These are phyloP conservation scores for Lasioglossum vierecki DNA, from an alignment of 2,888 invertebrate species.

Conservation along the genomic window DNA sequence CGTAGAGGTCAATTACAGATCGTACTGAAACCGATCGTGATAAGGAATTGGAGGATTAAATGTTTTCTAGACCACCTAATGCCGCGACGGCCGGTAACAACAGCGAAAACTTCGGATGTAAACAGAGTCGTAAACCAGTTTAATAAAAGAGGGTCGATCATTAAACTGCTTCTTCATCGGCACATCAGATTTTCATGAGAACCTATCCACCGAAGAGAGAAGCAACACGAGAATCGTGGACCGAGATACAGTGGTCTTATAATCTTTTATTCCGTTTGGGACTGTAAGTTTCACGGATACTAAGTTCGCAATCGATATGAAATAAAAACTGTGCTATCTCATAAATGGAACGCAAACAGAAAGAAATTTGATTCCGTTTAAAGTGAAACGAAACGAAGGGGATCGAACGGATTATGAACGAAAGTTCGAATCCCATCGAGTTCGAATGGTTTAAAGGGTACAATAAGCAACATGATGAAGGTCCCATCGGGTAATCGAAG, in stretches of 20 bases:
- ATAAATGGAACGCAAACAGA: slow-evolving; percentile 10
- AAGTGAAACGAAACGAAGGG: slow-evolving; percentile 15
- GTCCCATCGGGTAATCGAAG: background rate
- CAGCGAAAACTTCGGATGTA: slow-evolving; percentile 29
- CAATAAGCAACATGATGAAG: slow-evolving; percentile 22
- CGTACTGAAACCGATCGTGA: slow-evolving; percentile 24
- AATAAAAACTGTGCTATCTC: background rate
- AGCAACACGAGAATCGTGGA: background rate
- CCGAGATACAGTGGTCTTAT: background rate
- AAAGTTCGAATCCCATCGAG: slow-evolving; percentile 30
- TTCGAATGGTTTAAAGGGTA: slow-evolving; percentile 2
- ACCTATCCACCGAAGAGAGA: background rate
- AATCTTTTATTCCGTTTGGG: background rate
- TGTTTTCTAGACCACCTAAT: slow-evolving; percentile 9
- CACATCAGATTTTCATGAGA: slow-evolving; percentile 9
- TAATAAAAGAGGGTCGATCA: slow-evolving; percentile 49
- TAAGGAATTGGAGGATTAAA: slow-evolving; percentile 34
- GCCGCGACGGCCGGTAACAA: slow-evolving; percentile 1
- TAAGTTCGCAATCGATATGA: background rate
- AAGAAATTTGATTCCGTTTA: background rate
- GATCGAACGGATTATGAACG: background rate
- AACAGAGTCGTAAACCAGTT: slow-evolving; percentile 56
- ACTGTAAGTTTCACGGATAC: background rate
- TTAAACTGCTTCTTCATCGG: slow-evolving; percentile 43
- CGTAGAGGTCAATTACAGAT: slow-evolving; percentile 15